phyloP scores from a whole-genome alignment of 2,797 vertebrate genomes.

The Xyrichtys novacula region DNA sequence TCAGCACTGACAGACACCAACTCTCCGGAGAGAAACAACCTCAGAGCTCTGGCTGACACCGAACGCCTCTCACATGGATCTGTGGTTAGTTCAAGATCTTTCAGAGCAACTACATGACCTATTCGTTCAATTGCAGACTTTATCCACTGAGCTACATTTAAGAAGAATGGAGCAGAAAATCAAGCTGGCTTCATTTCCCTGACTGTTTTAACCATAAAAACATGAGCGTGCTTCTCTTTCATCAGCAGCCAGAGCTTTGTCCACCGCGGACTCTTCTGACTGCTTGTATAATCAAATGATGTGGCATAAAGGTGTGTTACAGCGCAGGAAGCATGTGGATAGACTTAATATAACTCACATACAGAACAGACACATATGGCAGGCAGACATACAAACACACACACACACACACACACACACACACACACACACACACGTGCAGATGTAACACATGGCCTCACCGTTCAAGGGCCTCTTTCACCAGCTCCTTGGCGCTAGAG shows the following conservation, averaged over 20 bases:
- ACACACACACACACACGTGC: slow-evolving; percentile 31
- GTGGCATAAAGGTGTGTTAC: slow-evolving; percentile 12
- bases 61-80: slow-evolving; percentile 61
- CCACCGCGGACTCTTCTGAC: slow-evolving; percentile 18
- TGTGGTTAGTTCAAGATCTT: slow-evolving; percentile 59
- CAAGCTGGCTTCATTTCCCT: slow-evolving; percentile 30
- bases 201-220: slow-evolving; percentile 32
- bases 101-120: slow-evolving; percentile 44
- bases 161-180: slow-evolving; percentile 44
- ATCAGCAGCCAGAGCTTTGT: slow-evolving; percentile 19
- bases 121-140: slow-evolving; percentile 37
- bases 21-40: slow-evolving; percentile 46
- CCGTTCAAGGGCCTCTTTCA: slow-evolving; percentile 89
- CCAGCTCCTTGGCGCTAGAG: slow-evolving; percentile 86
- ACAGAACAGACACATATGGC: slow-evolving; percentile 54
- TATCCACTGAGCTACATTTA: slow-evolving; percentile 37
- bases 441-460: slow-evolving; percentile 56
- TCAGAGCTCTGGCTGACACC: slow-evolving; percentile 37
- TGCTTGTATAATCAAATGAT: slow-evolving; percentile 32
- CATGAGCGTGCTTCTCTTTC: slow-evolving; percentile 29
- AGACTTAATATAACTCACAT: slow-evolving; percentile 14
- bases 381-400: slow-evolving; percentile 43
- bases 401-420: slow-evolving; percentile 26
- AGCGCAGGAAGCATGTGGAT: slow-evolving; percentile 29
- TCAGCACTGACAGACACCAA: slow-evolving; percentile 54